phyloP scores from a whole-genome alignment of 2,888 invertebrate genomes.

The Caenorhabditis sp. region DNA sequence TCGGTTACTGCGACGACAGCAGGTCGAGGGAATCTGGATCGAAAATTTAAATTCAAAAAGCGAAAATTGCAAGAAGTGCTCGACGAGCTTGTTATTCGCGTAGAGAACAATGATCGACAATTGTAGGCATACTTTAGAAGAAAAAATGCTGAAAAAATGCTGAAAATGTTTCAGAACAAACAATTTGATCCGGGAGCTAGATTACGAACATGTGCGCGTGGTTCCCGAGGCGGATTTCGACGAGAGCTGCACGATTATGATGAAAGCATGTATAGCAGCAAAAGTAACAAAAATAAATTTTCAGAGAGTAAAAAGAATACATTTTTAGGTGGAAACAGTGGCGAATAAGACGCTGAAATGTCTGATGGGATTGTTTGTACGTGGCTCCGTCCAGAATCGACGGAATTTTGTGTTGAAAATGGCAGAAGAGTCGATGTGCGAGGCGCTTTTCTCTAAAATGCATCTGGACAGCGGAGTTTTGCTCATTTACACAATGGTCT shows the following conservation, averaged over 20 bases:
- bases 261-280: conserved; percentile 26
- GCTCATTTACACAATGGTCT: conserved; percentile 4
- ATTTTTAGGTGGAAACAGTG: conserved; percentile 16
- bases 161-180: conserved; percentile 21
- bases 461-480: conserved; percentile 29
- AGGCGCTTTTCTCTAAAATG: conserved; percentile 19
- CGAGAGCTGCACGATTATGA: conserved; percentile 10
- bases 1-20: neutral
- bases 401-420: conserved; percentile 6
- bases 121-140: conserved; percentile 21
- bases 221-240: conserved; percentile 11
- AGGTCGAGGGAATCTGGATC: conserved; percentile 8
- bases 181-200: conserved; percentile 41
- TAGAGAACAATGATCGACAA: conserved; percentile 51
- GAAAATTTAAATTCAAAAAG: conserved; percentile 15
- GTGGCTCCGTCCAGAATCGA: neutral
- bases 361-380: conserved; percentile 8
- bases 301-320: neutral
- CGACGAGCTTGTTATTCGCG: conserved; percentile 30
- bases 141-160: neutral
- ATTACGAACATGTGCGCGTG: conserved; percentile 38
- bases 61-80: conserved; percentile 26
- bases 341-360: conserved; percentile 16
- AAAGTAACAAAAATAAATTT: neutral
- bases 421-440: neutral